Evolutionary conservation across 2,113 vertebrate species (phyloP).

Genomic region (Atherinomorus stipes): DNA sequence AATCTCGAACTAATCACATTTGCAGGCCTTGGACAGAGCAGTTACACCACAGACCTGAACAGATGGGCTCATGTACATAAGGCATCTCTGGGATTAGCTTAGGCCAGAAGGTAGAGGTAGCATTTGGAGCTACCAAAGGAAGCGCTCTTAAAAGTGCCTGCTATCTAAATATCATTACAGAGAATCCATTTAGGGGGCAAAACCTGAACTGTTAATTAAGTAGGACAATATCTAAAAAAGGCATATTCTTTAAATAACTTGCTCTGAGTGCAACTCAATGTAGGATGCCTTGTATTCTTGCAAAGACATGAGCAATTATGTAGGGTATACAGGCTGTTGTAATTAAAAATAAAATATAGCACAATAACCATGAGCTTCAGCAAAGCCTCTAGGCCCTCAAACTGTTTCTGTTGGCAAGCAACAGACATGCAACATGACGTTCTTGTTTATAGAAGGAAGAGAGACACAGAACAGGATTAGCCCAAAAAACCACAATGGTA

Average conservation of each 20-base stretch:
- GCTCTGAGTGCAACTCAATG: background rate
- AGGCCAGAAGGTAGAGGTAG: constrained; percentile 51
- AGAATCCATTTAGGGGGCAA: background rate
- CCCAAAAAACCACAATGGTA: constrained; percentile 13
- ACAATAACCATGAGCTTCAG: background rate
- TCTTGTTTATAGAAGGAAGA: constrained; percentile 22
- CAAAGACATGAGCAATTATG: constrained; percentile 1
- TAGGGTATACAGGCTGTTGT: background rate
- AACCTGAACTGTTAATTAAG: background rate
- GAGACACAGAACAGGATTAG: constrained; percentile 14
- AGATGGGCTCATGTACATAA: constrained; percentile 67
- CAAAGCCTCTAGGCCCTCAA: constrained; percentile 16
- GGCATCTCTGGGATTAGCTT: constrained; percentile 64
- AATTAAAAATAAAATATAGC: constrained; percentile 7
- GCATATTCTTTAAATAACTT: background rate
- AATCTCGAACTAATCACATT: constrained; percentile 81
- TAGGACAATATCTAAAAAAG: background rate
- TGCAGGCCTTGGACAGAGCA: constrained; percentile 65
- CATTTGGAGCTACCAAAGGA: constrained; percentile 31
- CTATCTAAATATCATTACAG: constrained; percentile 7
- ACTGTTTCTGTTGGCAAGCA: constrained; percentile 36
- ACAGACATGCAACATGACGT: constrained; percentile 19
- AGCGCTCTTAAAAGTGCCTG: constrained; percentile 22
- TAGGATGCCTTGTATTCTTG: background rate
- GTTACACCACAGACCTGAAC: constrained; percentile 55